phyloP scores from a whole-genome alignment of 2,888 invertebrate species.

The Perdita meconis region DNA sequence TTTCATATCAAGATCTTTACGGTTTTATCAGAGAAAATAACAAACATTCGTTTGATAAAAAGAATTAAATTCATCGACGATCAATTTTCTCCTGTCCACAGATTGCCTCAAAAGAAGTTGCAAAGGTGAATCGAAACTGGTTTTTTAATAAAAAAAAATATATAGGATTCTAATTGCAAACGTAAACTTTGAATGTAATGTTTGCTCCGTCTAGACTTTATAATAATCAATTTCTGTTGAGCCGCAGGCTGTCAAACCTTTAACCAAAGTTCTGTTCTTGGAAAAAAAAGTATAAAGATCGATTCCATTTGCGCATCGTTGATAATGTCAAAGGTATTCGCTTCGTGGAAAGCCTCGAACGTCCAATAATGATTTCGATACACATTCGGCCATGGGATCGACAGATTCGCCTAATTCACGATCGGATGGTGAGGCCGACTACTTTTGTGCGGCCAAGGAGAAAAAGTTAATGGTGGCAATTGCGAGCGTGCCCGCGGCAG shows the following conservation, averaged over 20 bases:
- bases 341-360: neutral
- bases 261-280: neutral
- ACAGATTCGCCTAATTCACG: constrained; percentile 1
- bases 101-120: neutral
- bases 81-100: neutral
- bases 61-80: neutral
- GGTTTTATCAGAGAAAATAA: constrained; percentile 4
- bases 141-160: neutral
- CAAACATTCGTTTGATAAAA: neutral
- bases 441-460: constrained; percentile 31
- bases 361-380: neutral
- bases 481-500: constrained; percentile 79
- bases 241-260: neutral
- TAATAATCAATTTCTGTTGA: neutral
- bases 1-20: neutral
- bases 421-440: neutral
- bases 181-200: neutral
- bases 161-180: neutral
- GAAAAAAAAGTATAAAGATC: neutral
- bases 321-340: neutral
- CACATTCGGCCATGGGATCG: neutral
- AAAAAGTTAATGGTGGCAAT: constrained; percentile 65
- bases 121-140: neutral
- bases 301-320: neutral
- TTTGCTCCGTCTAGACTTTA: neutral